These are phyloP conservation scores for Pituophis catenifer DNA, from an alignment of 2,113 vertebrate species.

Conservation along the genomic window DNA sequence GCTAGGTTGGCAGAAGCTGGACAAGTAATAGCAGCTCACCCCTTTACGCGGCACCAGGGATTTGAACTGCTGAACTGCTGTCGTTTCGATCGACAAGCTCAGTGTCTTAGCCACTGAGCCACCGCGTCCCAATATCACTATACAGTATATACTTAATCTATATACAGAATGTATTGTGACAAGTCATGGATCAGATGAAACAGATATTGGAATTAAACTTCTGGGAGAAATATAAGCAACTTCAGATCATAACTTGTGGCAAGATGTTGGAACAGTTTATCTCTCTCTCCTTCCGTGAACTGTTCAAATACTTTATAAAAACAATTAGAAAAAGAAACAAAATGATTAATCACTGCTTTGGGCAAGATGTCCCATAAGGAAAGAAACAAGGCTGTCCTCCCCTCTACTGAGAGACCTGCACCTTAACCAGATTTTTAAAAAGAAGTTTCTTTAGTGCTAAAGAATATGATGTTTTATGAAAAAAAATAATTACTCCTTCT, in stretches of 20 bases:
- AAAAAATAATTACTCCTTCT: not conserved
- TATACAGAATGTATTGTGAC: not conserved
- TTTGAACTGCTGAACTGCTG: too few species aligned
- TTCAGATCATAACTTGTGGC: not conserved
- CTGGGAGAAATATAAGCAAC: not conserved
- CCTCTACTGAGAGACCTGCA: not conserved
- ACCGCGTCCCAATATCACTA: not conserved
- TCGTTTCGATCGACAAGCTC: too few species aligned
- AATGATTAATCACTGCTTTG: not conserved
- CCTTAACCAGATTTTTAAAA: not conserved
- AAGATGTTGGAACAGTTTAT: not conserved
- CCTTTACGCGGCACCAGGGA: too few species aligned
- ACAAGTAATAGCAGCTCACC: too few species aligned
- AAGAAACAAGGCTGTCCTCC: not conserved
- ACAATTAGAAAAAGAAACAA: not conserved
- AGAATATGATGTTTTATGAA: not conserved
- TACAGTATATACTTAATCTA: not conserved
- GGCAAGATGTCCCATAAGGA: not conserved
- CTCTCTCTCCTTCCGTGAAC: not conserved
- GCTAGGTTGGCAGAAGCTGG: too few species aligned
- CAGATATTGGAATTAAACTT: not conserved
- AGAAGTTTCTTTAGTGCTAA: not conserved
- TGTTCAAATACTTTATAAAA: not conserved
- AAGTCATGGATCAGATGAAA: not conserved
- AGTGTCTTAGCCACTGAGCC: too few species aligned